Base-by-base conservation (phyloP, 2,113 vertebrate genomes). In the Pogona vitticeps region DNA sequence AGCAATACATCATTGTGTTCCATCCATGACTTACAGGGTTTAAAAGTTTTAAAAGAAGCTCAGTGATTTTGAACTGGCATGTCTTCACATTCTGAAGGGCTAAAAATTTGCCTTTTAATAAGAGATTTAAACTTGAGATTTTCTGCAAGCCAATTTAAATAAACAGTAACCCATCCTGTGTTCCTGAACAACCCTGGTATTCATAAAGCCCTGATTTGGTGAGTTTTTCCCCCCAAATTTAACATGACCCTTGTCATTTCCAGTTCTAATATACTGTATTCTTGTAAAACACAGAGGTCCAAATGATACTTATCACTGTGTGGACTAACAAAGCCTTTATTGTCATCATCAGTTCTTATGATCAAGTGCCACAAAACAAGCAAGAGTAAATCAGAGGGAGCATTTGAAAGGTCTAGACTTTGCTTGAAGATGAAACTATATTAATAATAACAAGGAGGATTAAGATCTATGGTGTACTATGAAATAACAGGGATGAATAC, bases 311-410 rank as follows among this genome's bases (percentile, higher is more conserved):
- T 88, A 88, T 86, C 78, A 40, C 80, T 89, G 81, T 18, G 86
- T 36, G 67, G 28, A 84, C 84, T 20, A 61, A 28, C 38, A 63
- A 26, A 46, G 36, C n/a, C 23, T 71, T 38, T 42, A 72, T n/a
- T 46, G 86, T 63, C 71, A 1, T 82, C 67, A 1, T 71, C 80
- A 94, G 83, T 88, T 83, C 73, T 1, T 92, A 91, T 90, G 86
- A 93, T 88, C 0, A 12, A 20, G 80, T 1, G 21, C 81, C 82
- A 90, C 67, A 61, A 5, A 52, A 52, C 40, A 82, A 92, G 90
- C 70, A 88, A 76, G 80, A 90, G 90, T 88, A 46, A 1, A 87
- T 88, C 40, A 73, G 56, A 46, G 83, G 46, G 89, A 92, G 89
- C 42, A 63, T 33, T 0, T 85, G 86, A 76, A 79, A 86, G 33